Evolutionary conservation across 2,888 invertebrate species (phyloP).

Genomic region (Anticlea derivata): DNA sequence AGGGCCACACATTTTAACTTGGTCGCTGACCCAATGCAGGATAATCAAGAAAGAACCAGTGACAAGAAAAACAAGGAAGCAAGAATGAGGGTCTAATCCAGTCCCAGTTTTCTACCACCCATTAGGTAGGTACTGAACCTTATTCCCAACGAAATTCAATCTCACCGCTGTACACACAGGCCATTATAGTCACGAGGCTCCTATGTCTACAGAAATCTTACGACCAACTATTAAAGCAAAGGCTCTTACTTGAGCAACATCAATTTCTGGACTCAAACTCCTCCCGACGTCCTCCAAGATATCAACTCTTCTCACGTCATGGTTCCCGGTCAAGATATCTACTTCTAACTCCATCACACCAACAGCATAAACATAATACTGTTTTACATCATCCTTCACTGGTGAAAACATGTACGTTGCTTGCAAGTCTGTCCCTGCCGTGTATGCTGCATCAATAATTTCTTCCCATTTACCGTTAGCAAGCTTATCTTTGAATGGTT

Average conservation of each 20-base stretch:
- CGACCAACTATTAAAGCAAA: too few species aligned
- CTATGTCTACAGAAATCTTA: too few species aligned
- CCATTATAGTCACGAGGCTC: too few species aligned
- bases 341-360: conserved; percentile 88
- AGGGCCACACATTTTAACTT: too few species aligned
- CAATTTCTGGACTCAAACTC: conserved; percentile 88
- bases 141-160: too few species aligned
- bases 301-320: conserved; percentile 87
- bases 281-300: conserved; percentile 89
- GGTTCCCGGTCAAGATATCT: conserved; percentile 91
- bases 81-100: too few species aligned
- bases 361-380: conserved; percentile 86
- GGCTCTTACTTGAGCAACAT: conserved; percentile 86
- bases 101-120: too few species aligned
- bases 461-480: conserved; percentile 83
- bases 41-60: too few species aligned
- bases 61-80: too few species aligned
- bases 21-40: too few species aligned
- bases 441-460: conserved; percentile 79
- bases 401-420: conserved; percentile 84
- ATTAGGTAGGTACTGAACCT: too few species aligned
- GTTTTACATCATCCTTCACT: conserved; percentile 70
- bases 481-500: conserved; percentile 82
- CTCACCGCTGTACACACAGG: too few species aligned
- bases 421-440: conserved; percentile 83